Evolutionary conservation across 2,888 invertebrate genomes (phyloP).

Genomic region (Baronia brevicornis): DNA sequence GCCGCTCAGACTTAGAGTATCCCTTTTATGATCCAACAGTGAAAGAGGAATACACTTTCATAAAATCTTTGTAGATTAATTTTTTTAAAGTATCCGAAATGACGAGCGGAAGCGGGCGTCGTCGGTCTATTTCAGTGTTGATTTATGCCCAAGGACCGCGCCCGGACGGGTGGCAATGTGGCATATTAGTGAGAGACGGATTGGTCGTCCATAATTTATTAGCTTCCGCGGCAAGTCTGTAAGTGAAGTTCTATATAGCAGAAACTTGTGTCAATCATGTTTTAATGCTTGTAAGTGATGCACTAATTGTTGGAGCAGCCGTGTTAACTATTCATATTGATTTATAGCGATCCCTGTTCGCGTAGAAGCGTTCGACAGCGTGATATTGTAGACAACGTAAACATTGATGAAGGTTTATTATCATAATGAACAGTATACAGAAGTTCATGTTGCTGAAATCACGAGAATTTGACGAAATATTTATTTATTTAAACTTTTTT

Average conservation of each 20-base stretch:
- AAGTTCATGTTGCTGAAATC: not conserved
- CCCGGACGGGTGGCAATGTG: slow-evolving; percentile 51
- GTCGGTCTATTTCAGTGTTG: slow-evolving; percentile 62
- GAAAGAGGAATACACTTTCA: slow-evolving; percentile 35
- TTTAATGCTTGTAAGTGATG: slow-evolving; percentile 25
- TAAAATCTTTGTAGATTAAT: slow-evolving; percentile 43
- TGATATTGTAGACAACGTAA: slow-evolving; percentile 1
- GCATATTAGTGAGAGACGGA: slow-evolving; percentile 53
- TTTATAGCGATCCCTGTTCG: slow-evolving; percentile 13
- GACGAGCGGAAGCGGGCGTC: slow-evolving; percentile 58
- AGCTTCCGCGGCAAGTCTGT: slow-evolving; percentile 34
- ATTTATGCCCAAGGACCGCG: slow-evolving; percentile 54
- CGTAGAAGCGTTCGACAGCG: slow-evolving; percentile 1
- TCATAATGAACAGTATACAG: slow-evolving; percentile 3
- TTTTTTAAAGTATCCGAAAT: slow-evolving; percentile 44
- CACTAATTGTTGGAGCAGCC: slow-evolving; percentile 24
- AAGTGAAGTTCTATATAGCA: slow-evolving; percentile 28
- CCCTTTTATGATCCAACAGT: slow-evolving; percentile 31
- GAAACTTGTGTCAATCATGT: slow-evolving; percentile 32
- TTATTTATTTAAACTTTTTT: too few species aligned
- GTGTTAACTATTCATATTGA: slow-evolving; percentile 21
- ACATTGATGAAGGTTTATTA: slow-evolving; percentile 3
- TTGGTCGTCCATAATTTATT: slow-evolving; percentile 54
- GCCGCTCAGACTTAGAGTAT: slow-evolving; percentile 30
- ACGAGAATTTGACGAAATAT: too few species aligned